Percentiles rank a stretch among this genome's conserved stretches.
Conservation (phyloP, 2,113 vertebrate genomes). For the Serilophus lunatus region DNA sequence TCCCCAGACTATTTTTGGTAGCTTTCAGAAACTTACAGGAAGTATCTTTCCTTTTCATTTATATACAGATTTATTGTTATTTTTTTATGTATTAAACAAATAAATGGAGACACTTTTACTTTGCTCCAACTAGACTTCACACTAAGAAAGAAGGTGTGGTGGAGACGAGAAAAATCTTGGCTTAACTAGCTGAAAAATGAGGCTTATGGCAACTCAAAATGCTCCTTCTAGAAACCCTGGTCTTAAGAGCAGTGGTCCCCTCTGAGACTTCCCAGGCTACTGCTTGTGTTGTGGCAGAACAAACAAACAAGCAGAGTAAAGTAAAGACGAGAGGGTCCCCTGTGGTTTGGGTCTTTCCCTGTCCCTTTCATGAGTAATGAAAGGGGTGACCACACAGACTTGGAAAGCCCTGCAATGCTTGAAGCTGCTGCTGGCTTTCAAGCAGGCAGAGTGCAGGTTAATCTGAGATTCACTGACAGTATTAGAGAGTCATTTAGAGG, state of each 20-base stretch:
- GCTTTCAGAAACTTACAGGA: slow-evolving; percentile 61
- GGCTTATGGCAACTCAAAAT: neutral
- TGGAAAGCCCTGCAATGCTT: slow-evolving; percentile 29
- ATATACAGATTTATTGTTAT: slow-evolving; percentile 35
- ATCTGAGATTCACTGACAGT: neutral
- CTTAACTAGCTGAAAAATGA: neutral
- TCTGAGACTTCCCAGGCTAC: slow-evolving; percentile 1
- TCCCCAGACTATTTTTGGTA: slow-evolving; percentile 65
- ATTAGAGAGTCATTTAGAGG: neutral
- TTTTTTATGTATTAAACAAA: slow-evolving; percentile 45
- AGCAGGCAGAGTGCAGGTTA: slow-evolving; percentile 18
- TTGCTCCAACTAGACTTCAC: neutral
- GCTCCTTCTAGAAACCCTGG: slow-evolving; percentile 63
- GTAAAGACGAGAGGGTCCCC: slow-evolving; percentile 60
- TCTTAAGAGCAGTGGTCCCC: slow-evolving; percentile 11
- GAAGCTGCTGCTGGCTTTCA: slow-evolving; percentile 34
- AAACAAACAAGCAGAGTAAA: slow-evolving; percentile 71
- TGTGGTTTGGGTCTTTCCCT: slow-evolving; percentile 59
- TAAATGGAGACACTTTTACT: neutral
- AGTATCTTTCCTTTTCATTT: slow-evolving; percentile 63
- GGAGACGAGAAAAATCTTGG: neutral
- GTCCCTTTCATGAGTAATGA: slow-evolving; percentile 72
- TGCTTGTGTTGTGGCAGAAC: slow-evolving; percentile 53
- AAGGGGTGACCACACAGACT: slow-evolving; percentile 62
- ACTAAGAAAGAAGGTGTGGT: neutral